Evolutionary conservation across 2,113 vertebrate species (phyloP).

Genomic region (Pardalotus punctatus): DNA sequence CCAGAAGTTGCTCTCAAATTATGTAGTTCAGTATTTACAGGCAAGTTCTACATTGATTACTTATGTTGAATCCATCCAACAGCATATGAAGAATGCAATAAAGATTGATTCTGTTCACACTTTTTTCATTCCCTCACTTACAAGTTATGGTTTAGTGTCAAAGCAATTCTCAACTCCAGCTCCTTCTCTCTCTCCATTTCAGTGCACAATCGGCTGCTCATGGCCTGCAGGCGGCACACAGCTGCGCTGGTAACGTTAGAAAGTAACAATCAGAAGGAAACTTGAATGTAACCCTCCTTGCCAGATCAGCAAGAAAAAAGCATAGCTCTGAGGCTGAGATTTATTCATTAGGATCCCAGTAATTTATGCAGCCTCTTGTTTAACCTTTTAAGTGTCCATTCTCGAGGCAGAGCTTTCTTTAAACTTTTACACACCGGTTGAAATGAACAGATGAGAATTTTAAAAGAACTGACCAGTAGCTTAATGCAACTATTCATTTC

Average conservation of each 20-base stretch:
- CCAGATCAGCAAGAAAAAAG: background rate
- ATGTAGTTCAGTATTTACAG: background rate
- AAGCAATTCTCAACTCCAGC: constrained; percentile 60
- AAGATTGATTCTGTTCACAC: background rate
- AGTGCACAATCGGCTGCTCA: constrained; percentile 60
- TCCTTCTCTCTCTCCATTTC: constrained; percentile 77
- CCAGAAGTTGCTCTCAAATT: background rate
- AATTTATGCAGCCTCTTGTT: background rate
- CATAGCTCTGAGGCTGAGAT: background rate
- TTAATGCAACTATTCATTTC: background rate
- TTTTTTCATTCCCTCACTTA: constrained; percentile 67
- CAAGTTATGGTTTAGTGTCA: constrained; percentile 71
- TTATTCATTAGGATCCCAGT: background rate
- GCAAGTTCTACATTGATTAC: background rate
- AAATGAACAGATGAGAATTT: background rate
- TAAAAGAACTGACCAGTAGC: background rate
- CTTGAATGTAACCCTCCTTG: background rate
- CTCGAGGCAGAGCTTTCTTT: background rate
- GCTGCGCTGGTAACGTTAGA: constrained; percentile 62
- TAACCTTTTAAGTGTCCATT: background rate
- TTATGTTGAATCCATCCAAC: background rate
- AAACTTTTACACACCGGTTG: background rate
- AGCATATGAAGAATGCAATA: background rate
- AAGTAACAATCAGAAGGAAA: background rate
- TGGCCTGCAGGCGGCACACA: constrained; percentile 72